These are phyloP conservation scores for Montipora capitata DNA, from an alignment of 92 coral and sea anemone species.

Conservation along the genomic window DNA sequence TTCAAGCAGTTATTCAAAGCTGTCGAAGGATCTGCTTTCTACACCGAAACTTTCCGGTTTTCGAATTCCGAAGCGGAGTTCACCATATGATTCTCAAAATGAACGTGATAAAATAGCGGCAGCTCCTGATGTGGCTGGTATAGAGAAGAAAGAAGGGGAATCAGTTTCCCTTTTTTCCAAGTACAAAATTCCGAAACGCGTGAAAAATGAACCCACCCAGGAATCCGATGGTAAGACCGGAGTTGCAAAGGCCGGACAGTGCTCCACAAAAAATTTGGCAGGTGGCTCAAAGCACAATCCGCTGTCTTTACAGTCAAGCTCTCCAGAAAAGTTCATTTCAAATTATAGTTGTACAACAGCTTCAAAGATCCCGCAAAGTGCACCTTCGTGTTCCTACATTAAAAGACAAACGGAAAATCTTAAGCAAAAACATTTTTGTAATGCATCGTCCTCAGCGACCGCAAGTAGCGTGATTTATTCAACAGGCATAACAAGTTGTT, in stretches of 20 bases:
- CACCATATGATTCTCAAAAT: background rate
- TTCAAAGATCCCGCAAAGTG: background rate
- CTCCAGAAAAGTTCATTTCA: background rate
- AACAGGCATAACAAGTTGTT: background rate
- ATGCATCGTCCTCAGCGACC: background rate
- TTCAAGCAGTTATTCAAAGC: background rate
- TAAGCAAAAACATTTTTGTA: background rate
- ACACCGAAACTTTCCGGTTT: conserved; percentile 18
- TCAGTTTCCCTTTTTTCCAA: background rate
- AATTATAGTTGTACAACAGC: background rate
- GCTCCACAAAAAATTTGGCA: background rate
- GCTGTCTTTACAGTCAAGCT: background rate
- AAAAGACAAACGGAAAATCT: background rate
- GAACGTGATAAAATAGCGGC: background rate
- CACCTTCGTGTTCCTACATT: background rate
- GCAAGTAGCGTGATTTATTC: background rate
- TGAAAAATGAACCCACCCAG: background rate
- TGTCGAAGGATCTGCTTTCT: background rate
- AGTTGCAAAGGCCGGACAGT: background rate
- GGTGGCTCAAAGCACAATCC: background rate
- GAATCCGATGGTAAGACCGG: background rate
- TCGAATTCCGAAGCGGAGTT: conserved; percentile 37
- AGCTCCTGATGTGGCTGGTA: background rate
- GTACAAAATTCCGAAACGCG: conserved; percentile 37
- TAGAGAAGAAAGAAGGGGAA: background rate